Percentiles rank a stretch among this genome's conserved stretches.
These are phyloP conservation scores for Melanotaenia pygmaea DNA, from an alignment of 2,797 vertebrate genomes.

Conservation along the genomic window DNA sequence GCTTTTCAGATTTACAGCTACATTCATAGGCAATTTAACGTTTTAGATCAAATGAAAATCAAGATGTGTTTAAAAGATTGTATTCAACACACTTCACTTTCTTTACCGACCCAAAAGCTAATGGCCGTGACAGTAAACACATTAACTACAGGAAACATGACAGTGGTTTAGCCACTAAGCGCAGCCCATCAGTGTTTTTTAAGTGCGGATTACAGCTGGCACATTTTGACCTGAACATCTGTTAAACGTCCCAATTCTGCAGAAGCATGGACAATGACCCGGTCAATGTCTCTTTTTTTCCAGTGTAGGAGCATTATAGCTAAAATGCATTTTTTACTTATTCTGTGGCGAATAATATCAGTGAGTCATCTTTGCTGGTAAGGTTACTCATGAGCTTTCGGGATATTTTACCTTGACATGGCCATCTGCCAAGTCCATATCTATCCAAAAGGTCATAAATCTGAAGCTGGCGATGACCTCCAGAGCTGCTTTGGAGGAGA, in stretches of 20 bases:
- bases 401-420: conserved; percentile 23
- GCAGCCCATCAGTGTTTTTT: conserved; percentile 46
- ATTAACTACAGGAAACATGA: conserved; percentile 42
- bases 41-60: background rate
- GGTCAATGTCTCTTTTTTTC: conserved; percentile 13
- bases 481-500: conserved; percentile 25
- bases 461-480: background rate
- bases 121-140: conserved; percentile 23
- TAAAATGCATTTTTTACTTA: conserved; percentile 14
- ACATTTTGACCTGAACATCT: conserved; percentile 56
- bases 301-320: conserved; percentile 1
- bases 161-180: conserved; percentile 52
- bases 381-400: conserved; percentile 1
- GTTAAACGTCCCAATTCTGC: conserved; percentile 56
- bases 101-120: conserved; percentile 22
- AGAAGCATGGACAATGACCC: conserved; percentile 21
- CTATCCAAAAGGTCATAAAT: conserved; percentile 31
- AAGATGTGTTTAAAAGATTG: background rate
- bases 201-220: conserved; percentile 55
- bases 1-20: conserved; percentile 1
- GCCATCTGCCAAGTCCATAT: conserved; percentile 7
- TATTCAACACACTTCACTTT: conserved; percentile 4
- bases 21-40: background rate
- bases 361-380: background rate
- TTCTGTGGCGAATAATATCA: conserved; percentile 19